Evolutionary conservation across 2,113 vertebrate genomes (phyloP).

Genomic region (Petroica traversi): DNA sequence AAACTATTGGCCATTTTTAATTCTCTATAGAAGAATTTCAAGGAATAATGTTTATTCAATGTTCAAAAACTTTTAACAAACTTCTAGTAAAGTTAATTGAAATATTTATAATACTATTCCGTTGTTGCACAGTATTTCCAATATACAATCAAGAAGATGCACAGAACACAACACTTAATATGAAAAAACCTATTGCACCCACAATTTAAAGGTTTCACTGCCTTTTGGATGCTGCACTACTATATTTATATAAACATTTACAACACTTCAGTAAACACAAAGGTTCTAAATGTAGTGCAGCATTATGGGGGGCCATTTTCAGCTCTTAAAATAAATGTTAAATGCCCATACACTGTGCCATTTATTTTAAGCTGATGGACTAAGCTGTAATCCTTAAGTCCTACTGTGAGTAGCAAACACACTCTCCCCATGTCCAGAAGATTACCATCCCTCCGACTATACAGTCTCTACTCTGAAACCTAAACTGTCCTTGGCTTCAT

Average conservation of each 20-base stretch:
- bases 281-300: conserved; percentile 80
- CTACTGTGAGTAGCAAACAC: neutral
- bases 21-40: conserved; percentile 69
- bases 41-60: conserved; percentile 78
- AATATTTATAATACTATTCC: conserved; percentile 80
- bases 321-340: conserved; percentile 61
- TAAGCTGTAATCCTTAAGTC: conserved; percentile 4
- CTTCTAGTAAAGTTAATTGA: conserved; percentile 79
- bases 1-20: conserved; percentile 44
- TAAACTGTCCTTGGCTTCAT: conserved; percentile 22
- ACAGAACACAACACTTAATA: conserved; percentile 74
- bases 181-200: conserved; percentile 77
- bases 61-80: conserved; percentile 86
- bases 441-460: neutral
- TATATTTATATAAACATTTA: conserved; percentile 81
- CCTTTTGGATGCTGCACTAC: conserved; percentile 74
- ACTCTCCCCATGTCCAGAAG: neutral
- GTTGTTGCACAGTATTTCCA: conserved; percentile 80
- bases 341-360: conserved; percentile 39
- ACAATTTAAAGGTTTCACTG: conserved; percentile 83
- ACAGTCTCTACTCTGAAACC: neutral
- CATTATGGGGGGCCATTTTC: conserved; percentile 58
- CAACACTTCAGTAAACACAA: conserved; percentile 81
- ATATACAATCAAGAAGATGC: conserved; percentile 80
- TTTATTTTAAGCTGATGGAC: conserved; percentile 50